Conservation (phyloP, 2,888 invertebrate genomes). For the Dryococelus australis region DNA sequence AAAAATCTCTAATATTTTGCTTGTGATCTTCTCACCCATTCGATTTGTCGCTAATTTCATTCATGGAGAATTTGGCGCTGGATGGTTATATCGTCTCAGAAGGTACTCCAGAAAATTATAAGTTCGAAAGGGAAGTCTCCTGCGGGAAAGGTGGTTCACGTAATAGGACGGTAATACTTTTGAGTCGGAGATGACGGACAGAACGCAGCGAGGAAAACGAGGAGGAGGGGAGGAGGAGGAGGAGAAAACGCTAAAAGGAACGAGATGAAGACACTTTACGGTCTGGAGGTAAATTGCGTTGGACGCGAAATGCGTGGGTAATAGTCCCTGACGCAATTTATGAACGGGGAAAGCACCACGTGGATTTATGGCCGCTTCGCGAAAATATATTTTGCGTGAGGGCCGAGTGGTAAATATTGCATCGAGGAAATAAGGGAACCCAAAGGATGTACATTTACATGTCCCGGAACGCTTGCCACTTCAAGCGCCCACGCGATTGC, state of each 20-base stretch:
- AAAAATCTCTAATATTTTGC: too few relatives aligned
- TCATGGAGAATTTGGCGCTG: neutral
- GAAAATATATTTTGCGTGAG: neutral
- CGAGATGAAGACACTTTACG: neutral
- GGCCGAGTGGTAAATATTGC: neutral
- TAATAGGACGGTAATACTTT: neutral
- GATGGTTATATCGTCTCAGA: neutral
- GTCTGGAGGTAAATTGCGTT: constrained; percentile 9
- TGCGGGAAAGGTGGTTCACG: neutral
- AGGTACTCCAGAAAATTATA: neutral
- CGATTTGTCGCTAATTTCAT: neutral
- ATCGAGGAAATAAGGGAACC: neutral
- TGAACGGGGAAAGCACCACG: neutral
- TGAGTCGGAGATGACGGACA: neutral
- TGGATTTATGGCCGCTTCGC: neutral
- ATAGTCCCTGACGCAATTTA: constrained; percentile 10
- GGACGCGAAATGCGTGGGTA: constrained; percentile 3
- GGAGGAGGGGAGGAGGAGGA: neutral
- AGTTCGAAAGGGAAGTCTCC: neutral
- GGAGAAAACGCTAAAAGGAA: neutral
- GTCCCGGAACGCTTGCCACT: too few relatives aligned
- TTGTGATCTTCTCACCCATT: too few relatives aligned
- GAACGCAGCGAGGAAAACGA: neutral
- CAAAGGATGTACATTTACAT: neutral
- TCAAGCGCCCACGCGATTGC: too few relatives aligned